Conservation (phyloP, 2,797 vertebrate species). For the Zenarchopterus dispar region DNA sequence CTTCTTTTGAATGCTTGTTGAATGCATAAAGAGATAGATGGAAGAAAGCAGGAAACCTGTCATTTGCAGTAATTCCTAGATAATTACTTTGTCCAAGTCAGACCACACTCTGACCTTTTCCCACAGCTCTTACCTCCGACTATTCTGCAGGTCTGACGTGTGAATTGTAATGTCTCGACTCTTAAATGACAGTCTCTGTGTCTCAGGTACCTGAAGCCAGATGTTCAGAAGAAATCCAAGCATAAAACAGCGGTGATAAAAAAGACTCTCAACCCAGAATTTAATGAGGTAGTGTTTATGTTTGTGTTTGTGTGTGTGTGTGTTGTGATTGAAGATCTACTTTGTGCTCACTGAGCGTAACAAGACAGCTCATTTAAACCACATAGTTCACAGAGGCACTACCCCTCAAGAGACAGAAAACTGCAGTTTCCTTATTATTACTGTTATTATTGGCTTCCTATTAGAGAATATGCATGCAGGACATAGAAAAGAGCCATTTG, state of each 20-base stretch:
- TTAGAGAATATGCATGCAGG: conserved; percentile 26
- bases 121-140: not conserved
- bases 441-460: conserved; percentile 9
- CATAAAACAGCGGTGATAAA: conserved; percentile 93
- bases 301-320: too few relatives aligned
- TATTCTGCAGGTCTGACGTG: not conserved
- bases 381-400: too few relatives aligned
- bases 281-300: conserved; percentile 86
- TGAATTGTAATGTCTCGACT: conserved; percentile 19
- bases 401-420: not conserved
- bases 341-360: conserved; percentile 7
- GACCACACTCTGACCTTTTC: conserved; percentile 20
- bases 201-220: conserved; percentile 91
- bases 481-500: too few relatives aligned
- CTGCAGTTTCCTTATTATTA: conserved; percentile 14
- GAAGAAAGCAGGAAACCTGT: not conserved
- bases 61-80: not conserved
- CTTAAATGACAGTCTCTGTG: conserved; percentile 13
- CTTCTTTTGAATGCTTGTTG: too few relatives aligned
- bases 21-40: not conserved
- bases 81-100: conserved; percentile 10
- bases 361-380: conserved; percentile 33
- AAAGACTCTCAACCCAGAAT: conserved; percentile 93
- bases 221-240: conserved; percentile 92
- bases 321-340: too few relatives aligned